A percentile compares a stretch with the other conserved stretches of the same genome.
Conservation (phyloP, 2,113 vertebrate species). For the Beaufortia kweichowensis region DNA sequence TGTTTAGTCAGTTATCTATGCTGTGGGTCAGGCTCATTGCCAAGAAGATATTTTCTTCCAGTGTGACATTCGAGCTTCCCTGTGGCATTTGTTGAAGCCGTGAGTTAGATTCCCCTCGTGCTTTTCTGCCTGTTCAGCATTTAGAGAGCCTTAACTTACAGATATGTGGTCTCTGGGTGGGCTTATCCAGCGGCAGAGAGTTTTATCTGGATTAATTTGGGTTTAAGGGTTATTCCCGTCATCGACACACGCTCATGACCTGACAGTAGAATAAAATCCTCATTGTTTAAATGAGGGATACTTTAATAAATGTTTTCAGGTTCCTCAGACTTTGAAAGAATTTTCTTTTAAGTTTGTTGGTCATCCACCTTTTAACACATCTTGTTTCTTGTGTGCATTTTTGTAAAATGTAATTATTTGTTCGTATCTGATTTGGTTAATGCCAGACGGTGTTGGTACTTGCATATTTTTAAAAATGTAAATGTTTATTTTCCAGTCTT, state of each 20-base stretch:
- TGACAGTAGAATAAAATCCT: slow-evolving; percentile 49
- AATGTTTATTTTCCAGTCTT: slow-evolving; percentile 40
- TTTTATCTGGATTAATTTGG: neutral
- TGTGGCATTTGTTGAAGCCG: slow-evolving; percentile 52
- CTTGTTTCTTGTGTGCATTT: too few relatives aligned
- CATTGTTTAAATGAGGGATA: slow-evolving; percentile 42
- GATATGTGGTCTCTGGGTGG: slow-evolving; percentile 5
- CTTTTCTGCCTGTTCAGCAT: slow-evolving; percentile 29
- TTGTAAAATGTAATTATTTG: too few relatives aligned
- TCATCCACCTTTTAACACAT: too few relatives aligned
- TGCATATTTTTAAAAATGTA: neutral
- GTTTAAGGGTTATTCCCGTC: neutral
- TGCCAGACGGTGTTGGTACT: too few relatives aligned
- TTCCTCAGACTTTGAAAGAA: too few relatives aligned
- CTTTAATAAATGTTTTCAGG: too few relatives aligned
- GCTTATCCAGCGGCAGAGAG: neutral
- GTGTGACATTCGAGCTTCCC: slow-evolving; percentile 58
- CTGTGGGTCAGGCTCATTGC: slow-evolving; percentile 55
- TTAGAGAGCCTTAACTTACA: neutral
- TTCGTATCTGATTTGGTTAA: too few relatives aligned
- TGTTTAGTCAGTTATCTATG: slow-evolving; percentile 54
- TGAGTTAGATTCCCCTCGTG: slow-evolving; percentile 61
- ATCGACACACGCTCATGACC: neutral
- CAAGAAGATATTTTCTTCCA: slow-evolving; percentile 54
- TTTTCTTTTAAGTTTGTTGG: too few relatives aligned